A percentile compares a stretch with the other conserved stretches of the same genome.
Conservation (phyloP, 1,140 invertebrate genomes). For the Lepidurus arcticus region DNA sequence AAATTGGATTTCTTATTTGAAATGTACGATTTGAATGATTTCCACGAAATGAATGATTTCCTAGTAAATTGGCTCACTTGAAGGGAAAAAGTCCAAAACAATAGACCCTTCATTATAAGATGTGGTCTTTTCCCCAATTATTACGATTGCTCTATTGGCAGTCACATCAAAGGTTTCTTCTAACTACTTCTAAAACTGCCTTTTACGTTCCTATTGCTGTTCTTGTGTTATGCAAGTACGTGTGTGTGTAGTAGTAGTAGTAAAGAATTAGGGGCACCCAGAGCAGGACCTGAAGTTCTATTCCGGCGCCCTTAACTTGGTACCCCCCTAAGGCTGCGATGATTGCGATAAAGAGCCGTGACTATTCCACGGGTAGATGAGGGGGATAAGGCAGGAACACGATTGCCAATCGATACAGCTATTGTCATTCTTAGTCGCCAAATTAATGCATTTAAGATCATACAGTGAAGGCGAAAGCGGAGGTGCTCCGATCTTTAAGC, state of each 20-base stretch:
- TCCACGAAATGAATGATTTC: too few species aligned
- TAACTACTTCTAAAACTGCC: too few species aligned
- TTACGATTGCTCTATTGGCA: too few species aligned
- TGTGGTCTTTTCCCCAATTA: too few species aligned
- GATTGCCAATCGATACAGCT: constrained; percentile 14
- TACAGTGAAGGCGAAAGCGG: not conserved
- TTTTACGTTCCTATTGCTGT: too few species aligned
- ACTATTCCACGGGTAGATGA: constrained; percentile 13
- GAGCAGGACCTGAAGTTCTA: not conserved
- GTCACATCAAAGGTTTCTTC: too few species aligned
- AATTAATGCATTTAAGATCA: constrained; percentile 5
- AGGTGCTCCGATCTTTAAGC: constrained; percentile 5
- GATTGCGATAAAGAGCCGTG: constrained; percentile 16
- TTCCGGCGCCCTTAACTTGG: not conserved
- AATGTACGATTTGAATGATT: too few species aligned
- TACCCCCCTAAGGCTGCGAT: not conserved
- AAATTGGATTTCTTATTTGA: not conserved
- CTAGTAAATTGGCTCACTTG: too few species aligned
- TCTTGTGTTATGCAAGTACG: too few species aligned
- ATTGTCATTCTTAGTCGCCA: constrained; percentile 3
- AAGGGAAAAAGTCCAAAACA: too few species aligned
- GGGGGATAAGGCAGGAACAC: constrained; percentile 7
- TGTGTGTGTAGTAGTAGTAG: too few species aligned
- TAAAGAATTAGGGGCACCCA: not conserved
- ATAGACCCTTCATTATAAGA: too few species aligned